Percentiles rank a stretch among this genome's conserved stretches.
Conservation (phyloP, 1,140 invertebrate species). For the Ceratoteleas bidentatus region DNA sequence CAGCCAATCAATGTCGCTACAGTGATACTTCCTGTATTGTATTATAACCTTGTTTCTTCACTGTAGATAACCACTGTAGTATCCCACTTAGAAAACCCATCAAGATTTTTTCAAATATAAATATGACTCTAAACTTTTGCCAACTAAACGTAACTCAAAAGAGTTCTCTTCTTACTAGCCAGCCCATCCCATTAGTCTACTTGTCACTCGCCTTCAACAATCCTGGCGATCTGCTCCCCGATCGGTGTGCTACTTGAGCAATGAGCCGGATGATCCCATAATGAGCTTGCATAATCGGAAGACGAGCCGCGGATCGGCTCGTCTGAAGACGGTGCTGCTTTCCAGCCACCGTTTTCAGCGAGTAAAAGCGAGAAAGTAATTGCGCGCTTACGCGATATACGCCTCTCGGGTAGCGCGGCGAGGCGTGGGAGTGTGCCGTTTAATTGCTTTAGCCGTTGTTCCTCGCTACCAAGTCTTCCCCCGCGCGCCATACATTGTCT, state of each 20-base stretch:
- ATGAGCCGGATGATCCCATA: constrained; percentile 54
- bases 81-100: too few relatives aligned
- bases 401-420: constrained; percentile 33
- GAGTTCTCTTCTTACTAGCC: background rate
- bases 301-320: constrained; percentile 31
- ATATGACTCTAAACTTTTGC: too few relatives aligned
- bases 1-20: too few relatives aligned
- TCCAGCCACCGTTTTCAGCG: constrained; percentile 46
- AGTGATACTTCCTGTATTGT: too few relatives aligned
- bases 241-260: constrained; percentile 36
- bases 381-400: constrained; percentile 70
- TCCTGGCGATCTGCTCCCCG: constrained; percentile 10
- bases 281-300: constrained; percentile 60
- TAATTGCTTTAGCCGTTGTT: constrained; percentile 69
- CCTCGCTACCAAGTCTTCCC: constrained; percentile 46
- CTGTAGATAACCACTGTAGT: too few relatives aligned
- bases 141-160: too few relatives aligned
- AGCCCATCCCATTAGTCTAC: too few relatives aligned
- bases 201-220: too few relatives aligned
- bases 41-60: too few relatives aligned
- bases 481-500: constrained; percentile 57
- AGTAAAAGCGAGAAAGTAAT: constrained; percentile 70
- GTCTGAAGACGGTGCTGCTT: constrained; percentile 1
- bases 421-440: constrained; percentile 64
- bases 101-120: too few relatives aligned